Conservation (phyloP, 1,140 invertebrate genomes). For the Hylyphantes graminicola region DNA sequence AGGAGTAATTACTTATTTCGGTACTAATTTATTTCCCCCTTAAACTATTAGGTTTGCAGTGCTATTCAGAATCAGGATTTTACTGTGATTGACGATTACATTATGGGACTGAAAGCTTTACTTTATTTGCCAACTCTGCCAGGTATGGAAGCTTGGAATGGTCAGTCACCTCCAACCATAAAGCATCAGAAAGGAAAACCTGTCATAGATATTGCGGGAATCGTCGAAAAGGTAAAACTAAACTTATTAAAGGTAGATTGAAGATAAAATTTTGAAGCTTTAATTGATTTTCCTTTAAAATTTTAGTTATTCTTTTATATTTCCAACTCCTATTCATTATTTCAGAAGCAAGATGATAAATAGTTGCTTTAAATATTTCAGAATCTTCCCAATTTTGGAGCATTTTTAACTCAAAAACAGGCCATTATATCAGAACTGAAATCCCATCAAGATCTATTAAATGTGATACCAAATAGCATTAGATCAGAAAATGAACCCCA, state of each 20-base stretch:
- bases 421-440: conserved; percentile 75
- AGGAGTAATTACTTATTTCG: background rate
- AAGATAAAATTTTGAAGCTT: background rate
- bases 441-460: conserved; percentile 66
- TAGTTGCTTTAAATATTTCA: conserved; percentile 53
- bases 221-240: conserved; percentile 74
- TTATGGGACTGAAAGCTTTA: conserved; percentile 87
- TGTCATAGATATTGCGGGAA: conserved; percentile 75
- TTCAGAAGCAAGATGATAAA: background rate
- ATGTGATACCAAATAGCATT: conserved; percentile 49
- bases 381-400: conserved; percentile 91
- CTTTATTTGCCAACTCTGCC: conserved; percentile 83
- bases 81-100: conserved; percentile 93
- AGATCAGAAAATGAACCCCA: conserved; percentile 62
- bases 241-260: background rate
- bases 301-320: too few relatives aligned
- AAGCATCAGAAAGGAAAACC: conserved; percentile 94
- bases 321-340: too few relatives aligned
- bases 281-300: too few relatives aligned
- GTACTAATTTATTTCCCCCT: background rate
- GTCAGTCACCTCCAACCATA: conserved; percentile 89
- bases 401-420: conserved; percentile 80
- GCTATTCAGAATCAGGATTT: conserved; percentile 99
- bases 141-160: conserved; percentile 82
- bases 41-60: conserved; percentile 83